These are phyloP conservation scores for Eilema griseolum DNA, from an alignment of 2,888 invertebrate genomes.

Conservation along the genomic window DNA sequence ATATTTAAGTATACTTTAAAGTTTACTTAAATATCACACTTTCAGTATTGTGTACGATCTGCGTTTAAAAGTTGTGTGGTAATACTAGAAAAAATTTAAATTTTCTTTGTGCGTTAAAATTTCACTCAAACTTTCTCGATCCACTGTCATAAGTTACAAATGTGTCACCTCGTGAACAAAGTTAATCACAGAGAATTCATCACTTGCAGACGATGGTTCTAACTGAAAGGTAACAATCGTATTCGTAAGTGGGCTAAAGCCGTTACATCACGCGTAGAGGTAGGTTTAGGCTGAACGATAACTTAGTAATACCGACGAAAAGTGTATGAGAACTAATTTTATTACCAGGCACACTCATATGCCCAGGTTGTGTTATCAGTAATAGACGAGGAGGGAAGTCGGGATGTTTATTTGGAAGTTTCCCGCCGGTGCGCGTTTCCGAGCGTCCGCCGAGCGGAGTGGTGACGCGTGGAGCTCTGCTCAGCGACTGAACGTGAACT, in stretches of 20 bases:
- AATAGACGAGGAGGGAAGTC: slow-evolving; percentile 2
- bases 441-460: slow-evolving; percentile 47
- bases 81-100: slow-evolving; percentile 19
- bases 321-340: slow-evolving; percentile 38
- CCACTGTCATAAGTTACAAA: slow-evolving; percentile 30
- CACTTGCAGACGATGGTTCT: slow-evolving; percentile 49
- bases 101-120: slow-evolving; percentile 29
- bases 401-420: slow-evolving; percentile 58
- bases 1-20: slow-evolving; percentile 34
- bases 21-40: slow-evolving; percentile 12
- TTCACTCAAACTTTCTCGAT: slow-evolving; percentile 37
- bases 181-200: slow-evolving; percentile 54
- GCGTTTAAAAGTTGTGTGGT: slow-evolving; percentile 15
- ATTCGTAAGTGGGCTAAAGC: slow-evolving; percentile 72
- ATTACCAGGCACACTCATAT: slow-evolving; percentile 12
- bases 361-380: background rate
- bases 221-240: slow-evolving; percentile 66
- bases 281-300: slow-evolving; percentile 40
- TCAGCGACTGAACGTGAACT: slow-evolving; percentile 49
- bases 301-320: slow-evolving; percentile 22
- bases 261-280: slow-evolving; percentile 67
- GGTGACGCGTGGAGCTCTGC: slow-evolving; percentile 53
- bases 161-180: slow-evolving; percentile 43
- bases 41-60: background rate
- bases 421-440: slow-evolving; percentile 45